Conservation (phyloP, 2,113 vertebrate species). For the Alethe castanea region DNA sequence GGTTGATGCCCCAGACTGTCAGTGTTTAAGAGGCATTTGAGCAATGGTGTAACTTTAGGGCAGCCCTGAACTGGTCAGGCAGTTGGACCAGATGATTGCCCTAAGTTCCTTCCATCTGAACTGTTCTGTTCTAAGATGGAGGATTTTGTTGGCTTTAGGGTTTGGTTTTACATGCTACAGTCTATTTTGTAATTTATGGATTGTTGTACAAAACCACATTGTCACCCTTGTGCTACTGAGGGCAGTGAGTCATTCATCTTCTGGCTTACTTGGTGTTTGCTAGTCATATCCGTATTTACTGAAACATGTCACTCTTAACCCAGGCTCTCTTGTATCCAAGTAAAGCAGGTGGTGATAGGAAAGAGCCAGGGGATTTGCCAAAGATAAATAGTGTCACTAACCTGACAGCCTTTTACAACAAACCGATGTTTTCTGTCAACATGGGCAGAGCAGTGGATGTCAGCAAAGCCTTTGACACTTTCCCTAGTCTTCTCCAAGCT, state of each 20-base stretch:
- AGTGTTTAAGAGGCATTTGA: not conserved
- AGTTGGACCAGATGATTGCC: not conserved
- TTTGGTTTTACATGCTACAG: not conserved
- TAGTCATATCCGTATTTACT: not conserved
- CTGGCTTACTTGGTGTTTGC: not conserved
- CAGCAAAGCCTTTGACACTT: fast-evolving
- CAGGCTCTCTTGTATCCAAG: not conserved
- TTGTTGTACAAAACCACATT: not conserved
- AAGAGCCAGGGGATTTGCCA: not conserved
- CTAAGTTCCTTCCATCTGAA: not conserved
- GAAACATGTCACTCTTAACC: fast-evolving
- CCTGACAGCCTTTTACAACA: too few relatives aligned
- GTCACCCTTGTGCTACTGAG: not conserved
- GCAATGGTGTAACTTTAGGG: not conserved
- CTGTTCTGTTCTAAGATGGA: not conserved
- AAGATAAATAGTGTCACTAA: not conserved
- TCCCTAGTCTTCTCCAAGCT: not conserved
- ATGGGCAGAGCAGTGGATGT: not conserved
- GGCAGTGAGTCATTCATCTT: not conserved
- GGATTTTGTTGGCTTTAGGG: not conserved
- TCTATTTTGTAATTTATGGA: not conserved
- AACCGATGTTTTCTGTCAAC: not conserved
- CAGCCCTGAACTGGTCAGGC: not conserved
- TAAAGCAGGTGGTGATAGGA: not conserved
- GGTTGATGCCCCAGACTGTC: not conserved